phyloP scores from a whole-genome alignment of 2,888 invertebrate genomes.

The Dendrolimus houi region DNA sequence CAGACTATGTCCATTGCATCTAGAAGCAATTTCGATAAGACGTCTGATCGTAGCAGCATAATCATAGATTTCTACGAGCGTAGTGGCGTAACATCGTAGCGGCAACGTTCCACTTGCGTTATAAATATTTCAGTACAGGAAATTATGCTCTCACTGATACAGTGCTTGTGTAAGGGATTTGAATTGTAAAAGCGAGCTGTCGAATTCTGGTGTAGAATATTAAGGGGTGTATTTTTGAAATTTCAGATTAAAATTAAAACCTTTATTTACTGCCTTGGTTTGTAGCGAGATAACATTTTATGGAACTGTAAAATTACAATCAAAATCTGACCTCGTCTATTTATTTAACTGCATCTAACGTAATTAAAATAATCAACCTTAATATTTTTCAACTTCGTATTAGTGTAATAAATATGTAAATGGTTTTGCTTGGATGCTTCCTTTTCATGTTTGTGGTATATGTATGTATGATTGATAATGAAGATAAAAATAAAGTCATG shows the following conservation, averaged over 20 bases:
- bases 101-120: slow-evolving; percentile 35
- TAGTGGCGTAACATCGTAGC: slow-evolving; percentile 28
- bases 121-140: slow-evolving; percentile 74
- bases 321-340: too few species aligned
- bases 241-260: slow-evolving; percentile 18
- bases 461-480: too few species aligned
- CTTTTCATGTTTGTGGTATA: too few species aligned
- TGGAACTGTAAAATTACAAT: too few species aligned
- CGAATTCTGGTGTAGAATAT: slow-evolving; percentile 36
- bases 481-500: too few species aligned
- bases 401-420: too few species aligned
- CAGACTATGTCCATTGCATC: slow-evolving; percentile 3
- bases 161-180: slow-evolving; percentile 37
- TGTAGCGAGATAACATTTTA: too few species aligned
- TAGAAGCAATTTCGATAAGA: slow-evolving; percentile 9
- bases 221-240: slow-evolving; percentile 35
- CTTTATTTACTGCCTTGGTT: too few species aligned
- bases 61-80: slow-evolving; percentile 45
- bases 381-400: too few species aligned
- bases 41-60: slow-evolving; percentile 30
- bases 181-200: slow-evolving; percentile 49
- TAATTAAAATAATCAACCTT: too few species aligned
- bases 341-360: too few species aligned
- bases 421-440: too few species aligned
- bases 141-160: slow-evolving; percentile 68